These are phyloP conservation scores for Heliothis peltigera DNA, from an alignment of 2,888 invertebrate species.

Conservation along the genomic window DNA sequence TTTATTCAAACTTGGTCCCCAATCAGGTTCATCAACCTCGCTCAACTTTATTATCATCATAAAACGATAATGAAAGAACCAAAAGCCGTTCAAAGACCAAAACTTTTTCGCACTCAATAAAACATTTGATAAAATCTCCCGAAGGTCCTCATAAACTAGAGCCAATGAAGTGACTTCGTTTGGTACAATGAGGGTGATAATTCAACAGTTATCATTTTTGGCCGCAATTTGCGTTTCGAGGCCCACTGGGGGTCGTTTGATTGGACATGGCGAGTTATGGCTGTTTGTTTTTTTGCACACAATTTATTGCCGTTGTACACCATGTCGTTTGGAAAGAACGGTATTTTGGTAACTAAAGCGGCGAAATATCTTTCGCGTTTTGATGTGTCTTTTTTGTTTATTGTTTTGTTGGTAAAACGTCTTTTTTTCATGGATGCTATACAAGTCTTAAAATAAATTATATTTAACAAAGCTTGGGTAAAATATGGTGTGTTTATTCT, in stretches of 20 bases:
- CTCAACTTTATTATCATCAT: conserved; percentile 48
- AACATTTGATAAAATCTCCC: conserved; percentile 77
- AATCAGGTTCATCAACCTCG: conserved; percentile 33
- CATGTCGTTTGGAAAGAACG: conserved; percentile 36
- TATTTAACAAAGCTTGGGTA: neutral
- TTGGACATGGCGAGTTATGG: conserved; percentile 76
- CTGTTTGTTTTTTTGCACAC: conserved; percentile 63
- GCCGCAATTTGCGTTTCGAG: conserved; percentile 75
- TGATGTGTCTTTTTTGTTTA: neutral
- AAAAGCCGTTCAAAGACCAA: conserved; percentile 39
- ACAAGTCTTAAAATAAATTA: neutral
- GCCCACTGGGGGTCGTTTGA: conserved; percentile 79
- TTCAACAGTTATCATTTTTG: conserved; percentile 84
- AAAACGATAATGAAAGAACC: conserved; percentile 60
- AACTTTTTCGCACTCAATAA: conserved; percentile 69
- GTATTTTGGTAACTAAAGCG: conserved; percentile 7
- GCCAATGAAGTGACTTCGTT: conserved; percentile 73
- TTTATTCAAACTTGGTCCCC: conserved; percentile 16
- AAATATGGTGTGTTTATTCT: neutral
- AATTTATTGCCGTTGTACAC: conserved; percentile 65
- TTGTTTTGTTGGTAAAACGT: neutral
- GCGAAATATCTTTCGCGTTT: conserved; percentile 9
- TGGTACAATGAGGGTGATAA: conserved; percentile 73
- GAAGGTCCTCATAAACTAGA: conserved; percentile 71
- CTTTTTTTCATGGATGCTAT: too few species aligned